These are phyloP conservation scores for Oreochromis tanganicae DNA, from an alignment of 2,113 vertebrate species.

Conservation along the genomic window DNA sequence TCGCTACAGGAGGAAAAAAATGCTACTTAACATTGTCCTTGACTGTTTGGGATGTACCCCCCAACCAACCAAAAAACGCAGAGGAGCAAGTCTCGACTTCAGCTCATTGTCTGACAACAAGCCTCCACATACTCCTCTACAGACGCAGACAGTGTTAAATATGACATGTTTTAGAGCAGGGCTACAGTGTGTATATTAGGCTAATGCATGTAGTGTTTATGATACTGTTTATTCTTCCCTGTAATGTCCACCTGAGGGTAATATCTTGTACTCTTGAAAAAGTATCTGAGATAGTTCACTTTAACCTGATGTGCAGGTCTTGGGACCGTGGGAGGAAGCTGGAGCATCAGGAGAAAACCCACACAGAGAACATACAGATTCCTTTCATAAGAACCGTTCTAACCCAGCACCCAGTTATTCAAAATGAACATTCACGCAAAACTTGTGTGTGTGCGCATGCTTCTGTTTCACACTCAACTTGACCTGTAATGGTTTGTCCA, in stretches of 20 bases:
- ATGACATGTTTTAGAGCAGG: background rate
- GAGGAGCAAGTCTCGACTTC: fast-evolving
- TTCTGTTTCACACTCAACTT: background rate
- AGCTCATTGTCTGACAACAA: background rate
- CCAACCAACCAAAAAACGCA: background rate
- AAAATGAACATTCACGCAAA: background rate
- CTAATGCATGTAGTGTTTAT: background rate
- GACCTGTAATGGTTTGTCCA: background rate
- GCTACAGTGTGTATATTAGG: background rate
- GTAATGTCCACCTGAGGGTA: no score
- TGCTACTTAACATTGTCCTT: background rate
- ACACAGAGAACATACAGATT: background rate
- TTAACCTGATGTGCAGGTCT: no score
- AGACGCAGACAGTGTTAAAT: background rate
- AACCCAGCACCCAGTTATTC: background rate
- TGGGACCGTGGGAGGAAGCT: background rate
- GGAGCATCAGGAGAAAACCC: background rate
- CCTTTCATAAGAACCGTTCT: no score
- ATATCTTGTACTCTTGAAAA: no score
- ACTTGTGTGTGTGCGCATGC: background rate
- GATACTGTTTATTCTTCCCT: no score
- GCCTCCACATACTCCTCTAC: background rate
- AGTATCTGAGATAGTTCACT: no score
- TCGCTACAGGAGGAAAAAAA: background rate
- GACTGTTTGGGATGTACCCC: background rate